These are phyloP conservation scores for Chelonoidis abingdonii DNA, from an alignment of 2,113 vertebrate species.

Conservation along the genomic window DNA sequence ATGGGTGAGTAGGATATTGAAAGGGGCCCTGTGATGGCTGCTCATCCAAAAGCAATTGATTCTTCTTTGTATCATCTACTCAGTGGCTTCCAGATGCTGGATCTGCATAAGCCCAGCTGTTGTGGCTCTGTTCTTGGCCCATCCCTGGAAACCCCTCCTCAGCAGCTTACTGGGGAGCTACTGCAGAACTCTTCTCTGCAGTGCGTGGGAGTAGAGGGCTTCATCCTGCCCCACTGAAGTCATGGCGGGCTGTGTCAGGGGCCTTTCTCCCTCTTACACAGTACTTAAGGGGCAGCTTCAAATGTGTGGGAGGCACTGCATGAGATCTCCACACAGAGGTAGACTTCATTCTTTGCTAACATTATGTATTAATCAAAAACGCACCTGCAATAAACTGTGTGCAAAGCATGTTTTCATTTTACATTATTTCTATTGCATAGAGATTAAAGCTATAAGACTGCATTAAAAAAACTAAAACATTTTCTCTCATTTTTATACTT, in stretches of 20 bases:
- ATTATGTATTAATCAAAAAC: not conserved
- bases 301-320: not conserved
- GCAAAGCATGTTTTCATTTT: not conserved
- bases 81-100: not conserved
- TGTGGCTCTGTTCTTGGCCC: not conserved
- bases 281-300: not conserved
- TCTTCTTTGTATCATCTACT: slow-evolving; percentile 11
- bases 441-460: not conserved
- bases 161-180: not conserved
- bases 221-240: not conserved
- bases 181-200: not conserved
- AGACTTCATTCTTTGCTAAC: not conserved
- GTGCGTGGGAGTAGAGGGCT: not conserved
- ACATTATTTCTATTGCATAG: not conserved
- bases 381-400: not conserved
- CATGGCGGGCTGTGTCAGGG: not conserved
- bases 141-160: accelerated
- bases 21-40: not conserved
- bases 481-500: not conserved
- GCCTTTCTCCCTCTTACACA: not conserved
- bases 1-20: not conserved
- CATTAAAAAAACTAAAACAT: slow-evolving; percentile 4
- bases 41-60: not conserved
- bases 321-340: not conserved
- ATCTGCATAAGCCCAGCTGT: not conserved